These are phyloP conservation scores for Acanthosoma haemorrhoidale DNA, from an alignment of 2,888 invertebrate genomes.

Conservation along the genomic window DNA sequence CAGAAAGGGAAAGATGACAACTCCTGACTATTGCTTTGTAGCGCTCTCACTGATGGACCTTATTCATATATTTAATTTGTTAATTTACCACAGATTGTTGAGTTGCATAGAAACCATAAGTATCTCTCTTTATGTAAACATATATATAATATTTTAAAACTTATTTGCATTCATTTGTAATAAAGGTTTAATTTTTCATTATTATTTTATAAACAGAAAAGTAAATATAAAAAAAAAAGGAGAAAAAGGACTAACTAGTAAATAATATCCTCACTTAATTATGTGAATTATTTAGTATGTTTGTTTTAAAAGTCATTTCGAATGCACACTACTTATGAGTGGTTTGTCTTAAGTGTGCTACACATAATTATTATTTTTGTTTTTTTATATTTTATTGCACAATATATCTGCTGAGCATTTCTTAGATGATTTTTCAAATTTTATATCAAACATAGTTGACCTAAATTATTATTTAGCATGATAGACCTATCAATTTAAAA, in stretches of 20 bases:
- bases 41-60: conserved; percentile 97
- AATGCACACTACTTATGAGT: background rate
- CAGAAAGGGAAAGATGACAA: conserved; percentile 83
- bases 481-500: background rate
- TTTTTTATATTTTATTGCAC: conserved; percentile 5
- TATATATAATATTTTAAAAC: no score
- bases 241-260: conserved; percentile 23
- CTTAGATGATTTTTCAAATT: background rate
- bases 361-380: background rate
- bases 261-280: conserved; percentile 15
- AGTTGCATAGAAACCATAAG: background rate
- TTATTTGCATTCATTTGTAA: no score
- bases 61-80: conserved; percentile 77
- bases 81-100: conserved; percentile 13
- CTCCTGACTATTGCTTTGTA: conserved; percentile 98
- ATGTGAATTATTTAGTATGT: background rate
- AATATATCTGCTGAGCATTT: no score
- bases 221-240: background rate
- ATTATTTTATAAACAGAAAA: background rate
- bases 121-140: no score
- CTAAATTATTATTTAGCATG: background rate
- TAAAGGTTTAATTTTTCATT: no score
- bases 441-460: background rate
- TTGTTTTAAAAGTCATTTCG: background rate
- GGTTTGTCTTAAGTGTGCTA: background rate